Base-by-base conservation (phyloP, 2,113 vertebrate genomes). In the Rhea pennata region DNA sequence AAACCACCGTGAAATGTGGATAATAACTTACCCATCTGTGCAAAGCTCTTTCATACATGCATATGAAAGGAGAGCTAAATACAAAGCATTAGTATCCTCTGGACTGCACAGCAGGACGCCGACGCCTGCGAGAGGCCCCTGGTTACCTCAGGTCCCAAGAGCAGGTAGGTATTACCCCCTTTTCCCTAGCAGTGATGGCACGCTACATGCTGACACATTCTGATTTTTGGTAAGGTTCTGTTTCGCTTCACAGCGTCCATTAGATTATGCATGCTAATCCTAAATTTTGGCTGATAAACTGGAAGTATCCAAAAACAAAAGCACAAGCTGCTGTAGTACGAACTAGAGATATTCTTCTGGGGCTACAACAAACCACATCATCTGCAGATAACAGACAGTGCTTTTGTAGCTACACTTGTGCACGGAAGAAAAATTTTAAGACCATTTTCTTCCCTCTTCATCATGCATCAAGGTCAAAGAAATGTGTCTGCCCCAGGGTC, bases 21-120 rank as follows among this genome's bases (percentile, higher is more conserved):
- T 92, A 56, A 78, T 90, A 93, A 65, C 69, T 86, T 72, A 71
- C 40, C 73, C 84, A 89, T 92, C 95, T 95, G 78, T 70, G 76
- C 71, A 72, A 59, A 84, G 89, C 83, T 90, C 72, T 92, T 78
- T 93, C 74, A 79, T 48, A 95, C 54, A 84, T 26, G 50, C 65
- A 58, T 61, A 75, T 51, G 82, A 80, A 92, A 94, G 71, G 10
- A 33, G n/a, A 93, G 72, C 90, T 87, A 78, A 93, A 89, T 23
- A 3, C 44, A 58, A 87, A 88, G 64, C 56, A 75, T 56, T 36
- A 7, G 61, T 17, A 40, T 6, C 1, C 61, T 53, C 70, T 9
- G 48, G 76, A 71, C 82, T 23, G 64, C 17, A 26, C 40, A 80
- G 64, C 27, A 62, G 93, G 93, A 78, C 71, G 73, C 73, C 23